These are phyloP conservation scores for Eristalinus aeneus DNA, from an alignment of 2,888 invertebrate genomes.

Conservation along the genomic window DNA sequence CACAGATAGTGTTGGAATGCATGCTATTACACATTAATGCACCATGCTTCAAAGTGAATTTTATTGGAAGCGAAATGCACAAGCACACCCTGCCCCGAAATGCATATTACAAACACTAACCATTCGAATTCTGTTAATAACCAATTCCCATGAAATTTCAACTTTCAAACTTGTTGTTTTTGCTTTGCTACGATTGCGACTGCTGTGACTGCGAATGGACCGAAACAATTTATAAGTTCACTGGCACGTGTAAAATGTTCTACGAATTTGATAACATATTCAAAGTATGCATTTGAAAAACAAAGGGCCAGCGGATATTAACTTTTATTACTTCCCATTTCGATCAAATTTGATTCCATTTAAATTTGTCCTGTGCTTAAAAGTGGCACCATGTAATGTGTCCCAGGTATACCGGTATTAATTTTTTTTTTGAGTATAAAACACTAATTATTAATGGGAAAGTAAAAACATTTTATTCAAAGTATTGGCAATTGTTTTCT, in stretches of 20 bases:
- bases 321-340: background rate
- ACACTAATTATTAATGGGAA: too few species aligned
- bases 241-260: slow-evolving; percentile 36
- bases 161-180: slow-evolving; percentile 33
- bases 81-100: background rate
- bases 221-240: slow-evolving; percentile 25
- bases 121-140: slow-evolving; percentile 23
- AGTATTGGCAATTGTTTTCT: too few species aligned
- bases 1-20: background rate
- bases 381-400: too few species aligned
- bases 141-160: slow-evolving; percentile 38
- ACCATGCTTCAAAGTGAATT: too few species aligned
- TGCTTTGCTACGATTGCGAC: slow-evolving; percentile 2
- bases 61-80: too few species aligned
- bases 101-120: slow-evolving; percentile 37
- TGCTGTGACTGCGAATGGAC: background rate
- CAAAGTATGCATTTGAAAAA: slow-evolving; percentile 7
- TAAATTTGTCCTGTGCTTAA: too few species aligned
- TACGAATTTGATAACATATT: slow-evolving; percentile 4
- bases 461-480: too few species aligned
- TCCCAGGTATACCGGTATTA: too few species aligned
- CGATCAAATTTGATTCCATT: background rate
- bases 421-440: too few species aligned
- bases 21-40: too few species aligned
- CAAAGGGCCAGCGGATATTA: background rate